A percentile compares a stretch with the other conserved stretches of the same genome.
phyloP scores from a whole-genome alignment of 2,797 vertebrate species.

The Scleropages formosus region DNA sequence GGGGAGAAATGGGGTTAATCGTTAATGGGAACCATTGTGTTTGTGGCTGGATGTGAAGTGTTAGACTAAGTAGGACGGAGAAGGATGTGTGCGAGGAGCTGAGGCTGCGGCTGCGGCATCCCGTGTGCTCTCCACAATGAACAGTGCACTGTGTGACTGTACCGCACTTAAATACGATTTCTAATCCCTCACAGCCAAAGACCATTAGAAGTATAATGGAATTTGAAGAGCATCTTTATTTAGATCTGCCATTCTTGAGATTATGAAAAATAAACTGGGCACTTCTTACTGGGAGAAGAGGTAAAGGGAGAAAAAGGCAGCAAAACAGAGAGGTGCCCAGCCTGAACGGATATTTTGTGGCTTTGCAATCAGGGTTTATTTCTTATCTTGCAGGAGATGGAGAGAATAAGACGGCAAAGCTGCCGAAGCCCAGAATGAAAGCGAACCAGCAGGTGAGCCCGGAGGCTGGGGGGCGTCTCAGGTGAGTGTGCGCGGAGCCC shows the following conservation, averaged over 20 bases:
- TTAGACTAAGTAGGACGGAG: constrained; percentile 33
- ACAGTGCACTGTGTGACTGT: constrained; percentile 40
- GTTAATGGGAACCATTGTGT: constrained; percentile 49
- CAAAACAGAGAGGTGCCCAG: constrained; percentile 52
- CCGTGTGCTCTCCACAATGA: constrained; percentile 33
- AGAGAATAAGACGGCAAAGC: constrained; percentile 42
- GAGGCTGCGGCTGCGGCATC: constrained; percentile 39
- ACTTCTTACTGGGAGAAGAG: constrained; percentile 50
- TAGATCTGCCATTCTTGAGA: constrained; percentile 52
- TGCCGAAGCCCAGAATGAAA: constrained; percentile 25
- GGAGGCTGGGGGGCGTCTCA: constrained; percentile 31
- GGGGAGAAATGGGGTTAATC: constrained; percentile 46
- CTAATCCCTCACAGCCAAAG: constrained; percentile 51
- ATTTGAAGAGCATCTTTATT: constrained; percentile 59
- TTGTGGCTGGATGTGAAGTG: constrained; percentile 37
- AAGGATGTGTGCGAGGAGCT: constrained; percentile 24
- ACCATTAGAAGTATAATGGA: constrained; percentile 56
- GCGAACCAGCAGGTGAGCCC: constrained; percentile 40
- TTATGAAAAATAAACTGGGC: constrained; percentile 56
- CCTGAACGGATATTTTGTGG: constrained; percentile 51
- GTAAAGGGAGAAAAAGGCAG: constrained; percentile 40
- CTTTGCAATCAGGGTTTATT: constrained; percentile 53
- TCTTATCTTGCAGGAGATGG: constrained; percentile 54
- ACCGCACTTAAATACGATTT: constrained; percentile 49
- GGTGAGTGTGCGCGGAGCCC: constrained; percentile 36